Conservation (phyloP, 1,140 invertebrate genomes). For the Nasonia vitripennis region DNA sequence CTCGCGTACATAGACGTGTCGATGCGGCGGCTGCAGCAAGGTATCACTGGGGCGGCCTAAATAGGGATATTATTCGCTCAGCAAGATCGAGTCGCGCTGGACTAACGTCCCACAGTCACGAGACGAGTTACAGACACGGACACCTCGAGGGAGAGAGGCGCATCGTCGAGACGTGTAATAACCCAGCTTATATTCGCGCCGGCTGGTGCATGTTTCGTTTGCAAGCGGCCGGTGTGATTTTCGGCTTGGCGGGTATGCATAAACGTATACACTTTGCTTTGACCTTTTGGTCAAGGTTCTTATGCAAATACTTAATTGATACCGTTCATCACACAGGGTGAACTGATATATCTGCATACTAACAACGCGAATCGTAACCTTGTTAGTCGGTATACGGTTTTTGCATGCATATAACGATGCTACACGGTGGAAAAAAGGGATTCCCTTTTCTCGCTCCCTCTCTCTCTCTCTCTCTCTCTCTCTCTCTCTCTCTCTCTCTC, state of each 20-base stretch:
- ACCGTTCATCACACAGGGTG: too few relatives aligned
- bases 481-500: not conserved
- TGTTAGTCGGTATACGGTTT: not conserved
- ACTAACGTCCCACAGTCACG: conserved; percentile 51
- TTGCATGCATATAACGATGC: not conserved
- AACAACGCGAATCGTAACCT: too few relatives aligned
- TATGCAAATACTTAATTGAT: not conserved
- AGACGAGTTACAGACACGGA: conserved; percentile 54
- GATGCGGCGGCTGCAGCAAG: not conserved
- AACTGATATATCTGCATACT: too few relatives aligned
- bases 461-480: too few relatives aligned
- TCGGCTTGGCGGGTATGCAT: not conserved
- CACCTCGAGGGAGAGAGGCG: conserved; percentile 1
- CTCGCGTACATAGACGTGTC: not conserved
- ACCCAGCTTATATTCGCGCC: not conserved
- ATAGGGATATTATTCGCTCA: conserved; percentile 44
- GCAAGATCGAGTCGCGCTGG: conserved; percentile 33
- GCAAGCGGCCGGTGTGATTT: not conserved
- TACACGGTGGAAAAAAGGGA: not conserved
- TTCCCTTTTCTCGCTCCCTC: not conserved
- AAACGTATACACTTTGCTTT: not conserved
- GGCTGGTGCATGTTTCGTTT: not conserved
- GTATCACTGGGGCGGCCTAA: not conserved
- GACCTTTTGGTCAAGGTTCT: not conserved
- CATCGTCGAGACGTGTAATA: conserved; percentile 21